Evolutionary conservation across 2,888 invertebrate genomes (phyloP), one percentile per base, ranked within the genome.

Genomic region (Choreutis nemorana): DNA sequence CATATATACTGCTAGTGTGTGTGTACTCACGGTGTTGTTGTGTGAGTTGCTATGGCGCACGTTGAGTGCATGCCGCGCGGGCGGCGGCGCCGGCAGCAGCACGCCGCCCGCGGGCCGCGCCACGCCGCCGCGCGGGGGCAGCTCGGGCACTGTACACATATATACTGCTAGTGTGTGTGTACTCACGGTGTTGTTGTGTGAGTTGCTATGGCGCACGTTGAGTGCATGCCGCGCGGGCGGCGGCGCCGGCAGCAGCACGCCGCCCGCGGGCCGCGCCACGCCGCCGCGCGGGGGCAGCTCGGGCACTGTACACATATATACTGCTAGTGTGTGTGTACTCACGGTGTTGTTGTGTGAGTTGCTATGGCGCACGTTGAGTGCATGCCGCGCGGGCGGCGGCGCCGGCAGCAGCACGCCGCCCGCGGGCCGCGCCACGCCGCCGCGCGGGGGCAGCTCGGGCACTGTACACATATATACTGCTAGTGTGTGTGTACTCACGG

Each of bases 201-300:
- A n/a, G n/a, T n/a, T n/a, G 31, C 66, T 71, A 25, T 72, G 77
- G n/a, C 75, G 44, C 2, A 77, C 51, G 0, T 57, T 44, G 30
- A 66, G 71, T 12, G 72, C 67, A 8, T 72, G 75, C 7, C 75
- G 41, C 0, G 54, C 61, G 6, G 77, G 77, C 8, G 78, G 70
- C 5, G 77, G 71, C 16, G 67, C 77, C 0, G 78, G 75, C 32
- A 68, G 57, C 24, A 81, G 55, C 29, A 81, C 81, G 0, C 86
- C 84, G 5, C 85, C 83, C 1, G 90, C 86, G 3, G 94, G 94
- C 51, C 94, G 90, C 2, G 81, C 86, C 33, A 85, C 88, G 0
- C 91, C 88, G 12, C 93, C 86, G 30, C 92, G 83, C 2, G 94
- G 94, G 0, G 94, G 94, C 34, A 94, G 65, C 73, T 94, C 93